Evolutionary conservation across 2,113 vertebrate species (phyloP).

Genomic region (Muntiacus reevesi): DNA sequence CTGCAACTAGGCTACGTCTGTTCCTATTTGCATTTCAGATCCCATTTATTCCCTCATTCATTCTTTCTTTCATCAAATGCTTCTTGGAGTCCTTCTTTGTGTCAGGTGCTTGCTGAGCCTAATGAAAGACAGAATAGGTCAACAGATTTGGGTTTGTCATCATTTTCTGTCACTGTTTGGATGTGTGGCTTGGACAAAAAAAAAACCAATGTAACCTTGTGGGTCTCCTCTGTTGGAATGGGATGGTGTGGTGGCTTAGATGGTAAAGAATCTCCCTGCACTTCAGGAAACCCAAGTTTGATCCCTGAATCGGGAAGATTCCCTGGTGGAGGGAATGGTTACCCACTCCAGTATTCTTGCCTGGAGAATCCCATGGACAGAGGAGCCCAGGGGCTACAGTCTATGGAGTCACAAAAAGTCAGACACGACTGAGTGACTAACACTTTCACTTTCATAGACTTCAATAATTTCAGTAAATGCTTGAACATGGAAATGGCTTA

Average conservation of each 20-base stretch:
- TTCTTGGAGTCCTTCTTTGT: not conserved
- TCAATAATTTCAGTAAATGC: not conserved
- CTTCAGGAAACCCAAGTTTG: not conserved
- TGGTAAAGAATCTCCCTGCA: not conserved
- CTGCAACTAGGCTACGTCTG: not conserved
- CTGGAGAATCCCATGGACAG: not conserved
- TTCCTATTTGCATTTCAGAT: not conserved
- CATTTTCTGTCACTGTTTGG: not conserved
- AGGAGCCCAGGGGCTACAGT: not conserved
- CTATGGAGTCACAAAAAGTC: not conserved
- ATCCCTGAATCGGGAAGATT: not conserved
- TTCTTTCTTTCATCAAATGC: not conserved
- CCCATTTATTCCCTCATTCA: not conserved
- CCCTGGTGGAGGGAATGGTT: not conserved
- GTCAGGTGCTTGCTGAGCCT: not conserved
- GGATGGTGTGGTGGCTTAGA: not conserved
- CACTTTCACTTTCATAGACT: not conserved
- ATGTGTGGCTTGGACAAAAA: not conserved
- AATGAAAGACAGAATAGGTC: not conserved
- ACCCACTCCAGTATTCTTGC: not conserved
- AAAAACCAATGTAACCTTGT: not conserved
- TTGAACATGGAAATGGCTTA: not conserved
- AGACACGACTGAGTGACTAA: not conserved
- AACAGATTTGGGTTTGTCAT: not conserved
- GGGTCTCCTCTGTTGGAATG: not conserved